Conservation (phyloP, 2,113 vertebrate species). For the Oncorhynchus mykiss region DNA sequence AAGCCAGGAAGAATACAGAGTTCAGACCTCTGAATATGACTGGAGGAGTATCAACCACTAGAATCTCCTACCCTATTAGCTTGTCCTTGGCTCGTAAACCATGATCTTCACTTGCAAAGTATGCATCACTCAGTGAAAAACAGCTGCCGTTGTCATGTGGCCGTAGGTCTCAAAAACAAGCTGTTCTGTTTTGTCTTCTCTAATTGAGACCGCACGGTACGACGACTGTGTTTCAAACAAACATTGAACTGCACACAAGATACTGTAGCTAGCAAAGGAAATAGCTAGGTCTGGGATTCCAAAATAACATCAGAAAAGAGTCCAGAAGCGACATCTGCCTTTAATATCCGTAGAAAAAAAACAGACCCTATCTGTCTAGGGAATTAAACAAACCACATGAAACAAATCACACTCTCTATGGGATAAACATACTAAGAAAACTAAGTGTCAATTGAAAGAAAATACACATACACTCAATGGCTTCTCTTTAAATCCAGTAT, state of each 20-base stretch:
- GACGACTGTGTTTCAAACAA: background rate
- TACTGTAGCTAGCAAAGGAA: constrained; percentile 15
- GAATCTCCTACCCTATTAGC: too few species aligned
- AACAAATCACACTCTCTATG: background rate
- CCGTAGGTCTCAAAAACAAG: background rate
- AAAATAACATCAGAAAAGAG: too few species aligned
- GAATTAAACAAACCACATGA: background rate
- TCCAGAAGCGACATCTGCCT: too few species aligned
- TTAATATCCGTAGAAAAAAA: too few species aligned
- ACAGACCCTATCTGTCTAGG: too few species aligned
- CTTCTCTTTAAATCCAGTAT: constrained; percentile 43
- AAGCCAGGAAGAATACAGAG: constrained; percentile 20
- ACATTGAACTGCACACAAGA: background rate
- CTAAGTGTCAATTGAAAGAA: constrained; percentile 19
- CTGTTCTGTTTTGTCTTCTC: background rate
- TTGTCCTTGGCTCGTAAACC: too few species aligned
- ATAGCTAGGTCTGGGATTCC: background rate
- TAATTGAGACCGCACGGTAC: background rate
- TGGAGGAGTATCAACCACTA: too few species aligned
- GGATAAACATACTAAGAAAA: constrained; percentile 15
- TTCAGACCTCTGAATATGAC: background rate
- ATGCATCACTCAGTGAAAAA: background rate
- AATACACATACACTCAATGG: constrained; percentile 37
- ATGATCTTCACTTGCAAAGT: background rate
- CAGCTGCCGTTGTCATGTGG: too few species aligned